phyloP scores from a whole-genome alignment of 2,113 vertebrate genomes.

The Ondatra zibethicus region DNA sequence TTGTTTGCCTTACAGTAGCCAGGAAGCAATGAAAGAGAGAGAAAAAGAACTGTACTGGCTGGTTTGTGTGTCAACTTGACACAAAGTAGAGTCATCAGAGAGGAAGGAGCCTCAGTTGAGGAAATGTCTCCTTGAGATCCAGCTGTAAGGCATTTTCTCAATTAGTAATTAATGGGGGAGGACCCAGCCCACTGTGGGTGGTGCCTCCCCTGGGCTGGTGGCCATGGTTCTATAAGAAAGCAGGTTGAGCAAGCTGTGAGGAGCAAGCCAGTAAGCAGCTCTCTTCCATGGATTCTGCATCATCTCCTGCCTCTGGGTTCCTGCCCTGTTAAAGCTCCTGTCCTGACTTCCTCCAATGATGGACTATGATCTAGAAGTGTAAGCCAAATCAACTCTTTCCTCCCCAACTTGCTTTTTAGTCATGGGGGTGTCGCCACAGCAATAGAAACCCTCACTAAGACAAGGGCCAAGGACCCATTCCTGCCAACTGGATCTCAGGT shows the following conservation, averaged over 20 bases:
- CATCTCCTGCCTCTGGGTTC: background rate
- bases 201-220: background rate
- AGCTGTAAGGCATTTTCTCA: background rate
- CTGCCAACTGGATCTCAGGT: too few relatives aligned
- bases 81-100: background rate
- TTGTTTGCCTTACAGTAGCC: background rate
- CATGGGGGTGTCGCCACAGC: background rate
- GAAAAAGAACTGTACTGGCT: background rate
- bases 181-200: background rate
- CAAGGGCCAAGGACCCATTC: background rate
- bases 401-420: background rate
- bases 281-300: background rate
- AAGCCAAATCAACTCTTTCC: background rate
- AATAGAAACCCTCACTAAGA: background rate
- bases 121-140: background rate
- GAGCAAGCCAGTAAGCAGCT: background rate
- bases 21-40: background rate
- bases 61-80: background rate
- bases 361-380: background rate
- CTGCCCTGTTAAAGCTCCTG: background rate
- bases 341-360: background rate
- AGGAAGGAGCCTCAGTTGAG: background rate
- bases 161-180: background rate
- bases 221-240: background rate
- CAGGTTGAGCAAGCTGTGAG: background rate